These are phyloP conservation scores for Yasuhikotakia modesta DNA, from an alignment of 2,797 vertebrate species.

Conservation along the genomic window DNA sequence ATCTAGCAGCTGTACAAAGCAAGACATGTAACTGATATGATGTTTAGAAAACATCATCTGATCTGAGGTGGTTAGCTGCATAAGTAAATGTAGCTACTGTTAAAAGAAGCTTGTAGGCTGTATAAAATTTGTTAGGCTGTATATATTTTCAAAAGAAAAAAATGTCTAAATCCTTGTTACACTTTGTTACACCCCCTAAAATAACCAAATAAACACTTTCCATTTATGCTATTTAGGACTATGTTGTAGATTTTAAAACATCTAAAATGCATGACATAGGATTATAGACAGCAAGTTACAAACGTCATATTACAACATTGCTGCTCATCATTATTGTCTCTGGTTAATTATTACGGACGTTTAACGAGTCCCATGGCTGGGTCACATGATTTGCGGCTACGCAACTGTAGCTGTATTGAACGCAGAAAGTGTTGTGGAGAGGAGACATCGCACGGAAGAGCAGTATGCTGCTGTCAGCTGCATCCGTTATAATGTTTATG, in stretches of 20 bases:
- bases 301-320: too few relatives aligned
- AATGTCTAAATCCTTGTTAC: too few relatives aligned
- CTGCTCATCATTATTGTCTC: background rate
- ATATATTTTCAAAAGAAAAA: too few relatives aligned
- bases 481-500: background rate
- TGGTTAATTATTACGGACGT: background rate
- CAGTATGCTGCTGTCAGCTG: background rate
- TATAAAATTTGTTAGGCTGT: too few relatives aligned
- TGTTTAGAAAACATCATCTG: too few relatives aligned
- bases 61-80: background rate
- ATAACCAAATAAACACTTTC: too few relatives aligned
- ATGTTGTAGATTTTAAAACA: background rate
- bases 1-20: too few relatives aligned
- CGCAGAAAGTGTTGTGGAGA: slow-evolving; percentile 6
- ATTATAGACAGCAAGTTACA: too few relatives aligned
- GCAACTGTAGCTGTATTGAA: slow-evolving; percentile 10
- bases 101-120: too few relatives aligned
- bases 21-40: too few relatives aligned
- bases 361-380: slow-evolving; percentile 19
- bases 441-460: background rate
- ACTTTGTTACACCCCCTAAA: too few relatives aligned
- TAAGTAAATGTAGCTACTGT: background rate
- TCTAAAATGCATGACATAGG: background rate
- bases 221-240: too few relatives aligned
- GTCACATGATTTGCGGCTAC: slow-evolving; percentile 27